Conservation (phyloP, 2,888 invertebrate species). For the Ectropis crepuscularia region DNA sequence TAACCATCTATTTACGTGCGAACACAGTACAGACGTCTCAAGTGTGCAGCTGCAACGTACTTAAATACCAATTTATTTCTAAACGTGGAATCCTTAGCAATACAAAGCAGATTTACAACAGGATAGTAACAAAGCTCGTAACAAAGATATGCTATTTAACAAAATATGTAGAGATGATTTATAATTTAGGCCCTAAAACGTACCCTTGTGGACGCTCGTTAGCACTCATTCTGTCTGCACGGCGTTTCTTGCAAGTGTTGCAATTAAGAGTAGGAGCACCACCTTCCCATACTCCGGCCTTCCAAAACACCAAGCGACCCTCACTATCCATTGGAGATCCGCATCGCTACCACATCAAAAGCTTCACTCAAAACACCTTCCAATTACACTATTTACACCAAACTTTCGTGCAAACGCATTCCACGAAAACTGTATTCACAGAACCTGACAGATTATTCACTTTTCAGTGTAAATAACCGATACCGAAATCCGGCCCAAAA, state of each 20-base stretch:
- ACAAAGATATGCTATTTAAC: not conserved
- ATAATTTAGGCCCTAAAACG: slow-evolving; percentile 45
- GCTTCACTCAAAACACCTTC: slow-evolving; percentile 27
- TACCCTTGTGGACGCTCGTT: slow-evolving; percentile 75
- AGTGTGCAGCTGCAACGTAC: slow-evolving; percentile 43
- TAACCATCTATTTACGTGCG: slow-evolving; percentile 52
- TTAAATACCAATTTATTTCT: slow-evolving; percentile 31
- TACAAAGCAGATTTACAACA: slow-evolving; percentile 25
- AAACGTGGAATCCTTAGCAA: slow-evolving; percentile 25
- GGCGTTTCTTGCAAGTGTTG: slow-evolving; percentile 77
- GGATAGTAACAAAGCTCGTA: not conserved
- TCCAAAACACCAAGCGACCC: slow-evolving; percentile 78
- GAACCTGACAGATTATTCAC: slow-evolving; percentile 39
- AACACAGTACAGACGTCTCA: slow-evolving; percentile 48
- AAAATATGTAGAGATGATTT: not conserved
- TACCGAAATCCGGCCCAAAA: slow-evolving; percentile 50
- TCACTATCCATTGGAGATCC: slow-evolving; percentile 73
- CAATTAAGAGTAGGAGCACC: slow-evolving; percentile 75
- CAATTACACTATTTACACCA: slow-evolving; percentile 10
- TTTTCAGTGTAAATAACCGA: slow-evolving; percentile 46
- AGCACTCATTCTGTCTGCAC: slow-evolving; percentile 75
- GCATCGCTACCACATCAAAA: slow-evolving; percentile 49
- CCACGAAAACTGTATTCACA: slow-evolving; percentile 42
- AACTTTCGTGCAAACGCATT: slow-evolving; percentile 8
- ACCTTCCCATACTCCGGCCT: slow-evolving; percentile 76